Evolutionary conservation across 2,113 vertebrate species (phyloP).

Genomic region (Larimichthys crocea): DNA sequence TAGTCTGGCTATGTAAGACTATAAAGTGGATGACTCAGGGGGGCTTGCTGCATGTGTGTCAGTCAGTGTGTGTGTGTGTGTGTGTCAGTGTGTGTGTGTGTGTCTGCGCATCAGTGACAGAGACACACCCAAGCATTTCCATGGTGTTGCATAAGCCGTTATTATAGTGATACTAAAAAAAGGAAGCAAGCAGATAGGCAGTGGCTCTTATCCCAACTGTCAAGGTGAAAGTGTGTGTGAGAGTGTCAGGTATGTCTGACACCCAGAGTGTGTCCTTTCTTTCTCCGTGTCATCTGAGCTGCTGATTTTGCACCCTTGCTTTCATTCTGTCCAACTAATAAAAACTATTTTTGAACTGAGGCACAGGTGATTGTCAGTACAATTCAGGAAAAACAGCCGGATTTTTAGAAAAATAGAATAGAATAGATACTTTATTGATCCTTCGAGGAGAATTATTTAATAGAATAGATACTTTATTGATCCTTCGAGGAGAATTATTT

Average conservation of each 20-base stretch:
- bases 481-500: too few species aligned
- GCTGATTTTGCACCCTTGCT: conserved; percentile 2
- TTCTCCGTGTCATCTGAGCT: neutral
- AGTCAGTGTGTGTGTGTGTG: neutral
- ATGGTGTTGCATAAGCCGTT: conserved; percentile 53
- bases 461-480: too few species aligned
- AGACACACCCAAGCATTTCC: conserved; percentile 30
- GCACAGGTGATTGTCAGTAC: neutral
- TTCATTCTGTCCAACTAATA: conserved; percentile 14
- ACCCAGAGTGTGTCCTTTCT: neutral
- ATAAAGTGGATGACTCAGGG: conserved; percentile 56
- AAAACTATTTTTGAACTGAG: neutral
- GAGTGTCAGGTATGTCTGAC: conserved; percentile 2
- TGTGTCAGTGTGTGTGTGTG: neutral
- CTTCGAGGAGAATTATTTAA: too few species aligned
- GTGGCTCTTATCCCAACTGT: conserved; percentile 44
- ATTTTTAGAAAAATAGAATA: too few species aligned
- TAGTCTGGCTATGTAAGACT: conserved; percentile 38
- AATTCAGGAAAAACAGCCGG: too few species aligned
- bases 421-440: too few species aligned
- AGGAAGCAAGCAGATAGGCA: conserved; percentile 21
- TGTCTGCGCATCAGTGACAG: neutral
- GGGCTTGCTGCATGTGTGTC: neutral
- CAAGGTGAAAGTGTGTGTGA: conserved; percentile 58
- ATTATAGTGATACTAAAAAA: conserved; percentile 25